A percentile compares a stretch with the other conserved stretches of the same genome.
phyloP scores from a whole-genome alignment of 2,113 vertebrate species.

The Xenopus laevis region DNA sequence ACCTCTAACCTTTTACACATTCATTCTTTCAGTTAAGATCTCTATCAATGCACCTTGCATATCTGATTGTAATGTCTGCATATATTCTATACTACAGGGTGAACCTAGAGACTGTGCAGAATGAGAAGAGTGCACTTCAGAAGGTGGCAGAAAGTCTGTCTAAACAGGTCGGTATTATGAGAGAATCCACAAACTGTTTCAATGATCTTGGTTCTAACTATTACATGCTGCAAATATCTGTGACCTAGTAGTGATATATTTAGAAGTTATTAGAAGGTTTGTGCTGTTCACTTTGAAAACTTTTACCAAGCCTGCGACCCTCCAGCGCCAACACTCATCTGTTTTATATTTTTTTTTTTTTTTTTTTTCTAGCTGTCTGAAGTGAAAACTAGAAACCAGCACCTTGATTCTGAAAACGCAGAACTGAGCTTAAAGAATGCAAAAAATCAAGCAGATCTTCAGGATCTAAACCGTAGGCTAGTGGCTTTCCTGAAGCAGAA shows the following conservation, averaged over 20 bases:
- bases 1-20: too few relatives aligned
- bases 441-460: constrained; percentile 65
- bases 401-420: constrained; percentile 75
- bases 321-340: not conserved
- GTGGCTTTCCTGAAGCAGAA: constrained; percentile 60
- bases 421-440: constrained; percentile 71
- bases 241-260: too few relatives aligned
- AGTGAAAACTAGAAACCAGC: constrained; percentile 71
- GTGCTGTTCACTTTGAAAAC: too few relatives aligned
- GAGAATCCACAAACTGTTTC: too few relatives aligned
- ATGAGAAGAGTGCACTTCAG: constrained; percentile 73
- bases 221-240: too few relatives aligned
- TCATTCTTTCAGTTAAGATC: too few relatives aligned
- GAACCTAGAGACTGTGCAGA: constrained; percentile 72
- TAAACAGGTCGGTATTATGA: constrained; percentile 69
- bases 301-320: too few relatives aligned
- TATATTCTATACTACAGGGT: constrained; percentile 58
- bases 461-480: constrained; percentile 71
- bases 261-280: too few relatives aligned
- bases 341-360: not conserved
- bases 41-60: too few relatives aligned
- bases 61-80: too few relatives aligned
- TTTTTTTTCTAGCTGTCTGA: constrained; percentile 69
- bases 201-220: too few relatives aligned
- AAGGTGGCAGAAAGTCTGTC: constrained; percentile 74